phyloP scores from a whole-genome alignment of 2,888 invertebrate genomes.

The Drosophila mayaguana region DNA sequence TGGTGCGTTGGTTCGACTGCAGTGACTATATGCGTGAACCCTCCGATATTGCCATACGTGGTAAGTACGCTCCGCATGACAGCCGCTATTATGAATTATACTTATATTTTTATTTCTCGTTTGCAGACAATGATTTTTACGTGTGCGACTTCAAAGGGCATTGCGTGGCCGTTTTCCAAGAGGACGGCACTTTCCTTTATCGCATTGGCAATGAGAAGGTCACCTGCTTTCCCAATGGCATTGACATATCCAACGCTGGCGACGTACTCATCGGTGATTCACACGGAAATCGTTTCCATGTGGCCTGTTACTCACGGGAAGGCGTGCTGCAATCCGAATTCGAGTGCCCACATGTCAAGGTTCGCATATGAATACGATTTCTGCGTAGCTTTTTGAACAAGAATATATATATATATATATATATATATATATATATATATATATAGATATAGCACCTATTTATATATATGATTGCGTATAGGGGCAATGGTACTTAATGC shows the following conservation, averaged over 20 bases:
- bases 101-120: background rate
- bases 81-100: background rate
- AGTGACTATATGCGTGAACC: constrained; percentile 99
- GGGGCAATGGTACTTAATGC: background rate
- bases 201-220: constrained; percentile 98
- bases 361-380: constrained; percentile 81
- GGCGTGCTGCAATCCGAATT: constrained; percentile 95
- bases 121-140: constrained; percentile 94
- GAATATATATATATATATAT: background rate
- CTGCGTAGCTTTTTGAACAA: background rate
- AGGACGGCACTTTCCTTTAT: constrained; percentile 95
- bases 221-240: constrained; percentile 98
- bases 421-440: background rate
- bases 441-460: too few relatives aligned
- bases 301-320: constrained; percentile 96
- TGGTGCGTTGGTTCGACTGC: constrained; percentile 98
- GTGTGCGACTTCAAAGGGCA: constrained; percentile 99
- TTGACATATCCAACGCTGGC: constrained; percentile 98
- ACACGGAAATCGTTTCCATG: constrained; percentile 98
- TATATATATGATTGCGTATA: background rate
- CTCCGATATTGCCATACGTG: constrained; percentile 97
- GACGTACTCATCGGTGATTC: constrained; percentile 98
- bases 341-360: constrained; percentile 99
- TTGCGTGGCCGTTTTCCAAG: constrained; percentile 97
- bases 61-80: constrained; percentile 85